These are phyloP conservation scores for Leptodactylus fallax DNA, from an alignment of 2,797 vertebrate species.

Conservation along the genomic window DNA sequence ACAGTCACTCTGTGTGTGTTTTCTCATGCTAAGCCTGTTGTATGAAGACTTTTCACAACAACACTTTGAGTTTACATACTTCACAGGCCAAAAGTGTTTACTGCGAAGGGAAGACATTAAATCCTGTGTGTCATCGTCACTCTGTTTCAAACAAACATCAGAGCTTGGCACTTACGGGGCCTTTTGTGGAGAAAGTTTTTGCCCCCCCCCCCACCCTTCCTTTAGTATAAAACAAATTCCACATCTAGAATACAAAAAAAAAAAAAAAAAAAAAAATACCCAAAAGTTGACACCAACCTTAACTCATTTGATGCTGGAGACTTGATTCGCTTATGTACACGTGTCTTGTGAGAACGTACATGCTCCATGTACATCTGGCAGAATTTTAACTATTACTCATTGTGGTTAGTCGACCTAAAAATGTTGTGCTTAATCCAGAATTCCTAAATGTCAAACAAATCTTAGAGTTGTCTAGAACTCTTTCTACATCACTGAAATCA, in stretches of 20 bases:
- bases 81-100: conserved; percentile 40
- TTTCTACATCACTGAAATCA: conserved; percentile 48
- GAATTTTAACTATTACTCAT: conserved; percentile 50
- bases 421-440: conserved; percentile 53
- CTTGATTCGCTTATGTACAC: background rate
- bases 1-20: conserved; percentile 66
- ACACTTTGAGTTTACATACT: conserved; percentile 66
- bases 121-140: conserved; percentile 57
- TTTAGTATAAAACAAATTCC: conserved; percentile 44
- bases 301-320: conserved; percentile 43
- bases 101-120: conserved; percentile 50
- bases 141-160: conserved; percentile 58
- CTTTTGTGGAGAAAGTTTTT: conserved; percentile 50
- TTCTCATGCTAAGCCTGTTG: conserved; percentile 68
- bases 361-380: conserved; percentile 40
- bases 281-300: background rate
- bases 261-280: background rate
- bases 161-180: background rate
- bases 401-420: conserved; percentile 49
- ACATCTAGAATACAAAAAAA: background rate
- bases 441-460: conserved; percentile 42
- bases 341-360: conserved; percentile 22
- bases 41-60: conserved; percentile 69
- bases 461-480: conserved; percentile 34
- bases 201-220: background rate